phyloP scores from a whole-genome alignment of 2,797 vertebrate species.

The Brachyalestes nurse region DNA sequence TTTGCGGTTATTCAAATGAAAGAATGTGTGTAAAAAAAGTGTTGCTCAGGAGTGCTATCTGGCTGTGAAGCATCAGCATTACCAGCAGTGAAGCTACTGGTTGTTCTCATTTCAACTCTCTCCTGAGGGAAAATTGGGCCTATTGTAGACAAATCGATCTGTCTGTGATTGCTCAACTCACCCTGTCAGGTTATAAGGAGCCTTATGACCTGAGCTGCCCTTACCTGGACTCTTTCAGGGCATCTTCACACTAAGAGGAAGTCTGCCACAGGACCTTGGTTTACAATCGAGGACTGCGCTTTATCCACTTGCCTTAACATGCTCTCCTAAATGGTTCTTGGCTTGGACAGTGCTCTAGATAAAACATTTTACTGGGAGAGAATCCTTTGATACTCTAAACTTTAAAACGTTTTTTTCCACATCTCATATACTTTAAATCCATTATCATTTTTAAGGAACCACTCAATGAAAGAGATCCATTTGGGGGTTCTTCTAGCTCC shows the following conservation, averaged over 20 bases:
- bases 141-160: slow-evolving; percentile 14
- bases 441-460: too few relatives aligned
- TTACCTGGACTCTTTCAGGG: slow-evolving; percentile 23
- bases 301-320: background rate
- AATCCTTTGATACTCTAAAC: background rate
- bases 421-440: too few relatives aligned
- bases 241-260: background rate
- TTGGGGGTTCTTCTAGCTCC: background rate
- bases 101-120: slow-evolving; percentile 27
- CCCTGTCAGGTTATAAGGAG: background rate
- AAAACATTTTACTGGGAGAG: background rate
- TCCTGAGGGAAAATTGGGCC: slow-evolving; percentile 29
- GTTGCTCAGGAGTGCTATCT: slow-evolving; percentile 33
- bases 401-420: background rate
- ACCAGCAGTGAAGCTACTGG: slow-evolving; percentile 32
- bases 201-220: background rate
- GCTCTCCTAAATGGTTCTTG: background rate
- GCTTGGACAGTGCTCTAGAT: too few relatives aligned
- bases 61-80: slow-evolving; percentile 18
- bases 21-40: background rate
- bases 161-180: background rate
- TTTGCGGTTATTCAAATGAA: background rate
- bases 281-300: background rate
- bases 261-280: slow-evolving; percentile 1
- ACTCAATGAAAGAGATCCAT: background rate